phyloP scores from a whole-genome alignment of 2,113 vertebrate species.

The Toxostoma redivivum region DNA sequence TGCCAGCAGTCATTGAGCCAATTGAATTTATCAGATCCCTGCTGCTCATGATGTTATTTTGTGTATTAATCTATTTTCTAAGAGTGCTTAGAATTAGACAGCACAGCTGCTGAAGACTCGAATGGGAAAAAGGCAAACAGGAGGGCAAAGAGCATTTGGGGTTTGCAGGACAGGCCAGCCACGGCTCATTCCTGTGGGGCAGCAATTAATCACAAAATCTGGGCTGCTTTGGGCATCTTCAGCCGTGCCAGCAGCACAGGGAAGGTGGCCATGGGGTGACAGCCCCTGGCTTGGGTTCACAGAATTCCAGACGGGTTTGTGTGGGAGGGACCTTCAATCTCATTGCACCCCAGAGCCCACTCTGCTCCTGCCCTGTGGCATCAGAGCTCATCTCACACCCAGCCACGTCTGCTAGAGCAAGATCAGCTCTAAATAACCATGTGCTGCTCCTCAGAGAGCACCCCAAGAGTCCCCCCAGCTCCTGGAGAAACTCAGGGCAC shows the following conservation, averaged over 20 bases:
- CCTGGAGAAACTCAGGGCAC: neutral
- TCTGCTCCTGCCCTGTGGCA: neutral
- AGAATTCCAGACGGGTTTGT: neutral
- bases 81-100: neutral
- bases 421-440: neutral
- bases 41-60: neutral
- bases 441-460: neutral
- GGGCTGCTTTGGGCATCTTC: neutral
- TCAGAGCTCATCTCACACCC: neutral
- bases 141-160: neutral
- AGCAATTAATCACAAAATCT: neutral
- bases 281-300: neutral
- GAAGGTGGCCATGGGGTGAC: neutral
- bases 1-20: constrained; percentile 8
- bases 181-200: fast-evolving
- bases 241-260: neutral
- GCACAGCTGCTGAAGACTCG: neutral
- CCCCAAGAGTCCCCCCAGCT: neutral
- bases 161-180: neutral
- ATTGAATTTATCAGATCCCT: constrained; percentile 19
- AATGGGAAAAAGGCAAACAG: neutral
- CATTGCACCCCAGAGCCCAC: neutral
- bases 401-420: neutral
- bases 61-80: neutral
- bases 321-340: neutral